Evolutionary conservation across 1,140 invertebrate species (phyloP), one percentile per base, ranked within the genome.

Genomic region (Latrodectus geometricus): DNA sequence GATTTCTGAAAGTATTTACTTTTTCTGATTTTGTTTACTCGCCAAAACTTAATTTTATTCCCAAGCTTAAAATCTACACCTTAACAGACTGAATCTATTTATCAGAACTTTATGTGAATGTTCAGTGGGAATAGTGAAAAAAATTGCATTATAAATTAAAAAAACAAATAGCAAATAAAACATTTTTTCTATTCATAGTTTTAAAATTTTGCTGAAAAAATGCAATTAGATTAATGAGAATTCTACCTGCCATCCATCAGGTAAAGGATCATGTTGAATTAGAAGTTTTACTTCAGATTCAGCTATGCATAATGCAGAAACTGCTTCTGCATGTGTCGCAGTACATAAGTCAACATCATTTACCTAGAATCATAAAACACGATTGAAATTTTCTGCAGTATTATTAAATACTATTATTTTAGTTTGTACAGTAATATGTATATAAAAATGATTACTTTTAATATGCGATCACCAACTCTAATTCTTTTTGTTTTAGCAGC

Each of bases 191-290:
- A 35, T 35, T 35, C 35, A 35, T 35, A 35, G 35, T 35, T 35
- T 35, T 35, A 35, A 35, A 35, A 35, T 35, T 35, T 35, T 35
- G 2, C 5, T 35, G 35, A 35, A 35, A 35, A 35, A 35, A 35
- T 35, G 5, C 35, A 35, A 35, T 35, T 35, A 5, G 35, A 35
- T 35, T 35, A 35, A 35, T 3, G 35, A 35, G n/a, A 69, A 66
- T 49, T 49, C 74, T 93, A 97, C 97, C 94, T 97, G 95, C 91
- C 97, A 96, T 88, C 97, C 97, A 86, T 94, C 94, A 49, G 98
- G 98, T 88, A 98, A 93, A 4, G 97, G 97, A 92, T 99, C 98
- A 91, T 99, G 98, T 87, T 96, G 93, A 73, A 99, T 95, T n/a
- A 94, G 94, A 35, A 99, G 93, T 77, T 94, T 93, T 84, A 99